Evolutionary conservation across 2,113 vertebrate genomes (phyloP), one percentile per base, ranked within the genome.

Genomic region (Fregetta grallaria): DNA sequence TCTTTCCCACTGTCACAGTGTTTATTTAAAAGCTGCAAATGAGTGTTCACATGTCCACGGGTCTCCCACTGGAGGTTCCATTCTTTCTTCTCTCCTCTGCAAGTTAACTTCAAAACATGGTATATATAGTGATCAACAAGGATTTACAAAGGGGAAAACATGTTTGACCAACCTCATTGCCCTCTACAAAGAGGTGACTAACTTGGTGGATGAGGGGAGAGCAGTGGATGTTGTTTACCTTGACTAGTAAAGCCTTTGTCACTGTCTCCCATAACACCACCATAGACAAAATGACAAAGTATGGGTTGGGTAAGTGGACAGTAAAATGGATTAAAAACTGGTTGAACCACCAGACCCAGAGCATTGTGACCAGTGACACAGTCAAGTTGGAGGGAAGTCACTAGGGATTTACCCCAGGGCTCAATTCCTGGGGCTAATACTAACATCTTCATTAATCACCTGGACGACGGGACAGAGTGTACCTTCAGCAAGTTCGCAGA

Each of bases 81-180:
- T 59, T 49, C 15, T 42, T 61, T 49, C 61, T 77, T 29, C 23
- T 83, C 66, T 75, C 27, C 21, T 8, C 6, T 0, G 4, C 4
- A 44, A 0, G 0, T 2, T 29, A 59, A 21, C 59, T 82, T 86
- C 45, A 75, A 83, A 75, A 62, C 38, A 56, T 11, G 23, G 7
- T 15, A 36, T 30, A 26, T 49, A 10, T 18, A 44, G 26, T 9
- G 45, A 61, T 25, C 20, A 67, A 21, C 56, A 66, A 84, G 32
- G 29, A 44, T 62, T 71, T 45, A 34, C 6, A 50, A 91, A 67
- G 36, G 7, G 34, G 4, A 84, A 71, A 13, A 30, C 21, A 34
- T 19, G 21, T 18, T 66, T 75, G 18, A 71, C 36, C 25, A 45
- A 30, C 25, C 32, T 47, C 68, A 20, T 52, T 66, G 63, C 32